Evolutionary conservation across 2,888 invertebrate genomes (phyloP), one percentile per base, ranked within the genome.

Genomic region (Erebia aethiops): DNA sequence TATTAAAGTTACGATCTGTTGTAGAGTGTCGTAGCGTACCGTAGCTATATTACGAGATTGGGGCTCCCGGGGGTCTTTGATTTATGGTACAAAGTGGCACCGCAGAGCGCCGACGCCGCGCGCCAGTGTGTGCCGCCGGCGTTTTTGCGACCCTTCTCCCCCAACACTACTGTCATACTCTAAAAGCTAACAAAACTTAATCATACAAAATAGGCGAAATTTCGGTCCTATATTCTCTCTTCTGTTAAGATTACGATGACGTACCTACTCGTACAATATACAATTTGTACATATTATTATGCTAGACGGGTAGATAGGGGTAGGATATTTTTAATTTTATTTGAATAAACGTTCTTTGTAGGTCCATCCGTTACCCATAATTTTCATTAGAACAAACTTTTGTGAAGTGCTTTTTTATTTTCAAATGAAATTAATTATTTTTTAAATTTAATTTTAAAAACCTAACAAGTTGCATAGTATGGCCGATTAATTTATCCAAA

Each of bases 51-150:
- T 83, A 82, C 84, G 83, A 81, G 82, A 85, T 80, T 78, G 77
- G 85, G 84, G 85, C 84, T 87, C 88, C 87, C 89, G 88, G 87
- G 89, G 87, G 84, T 84, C 86, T 89, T 89, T 92, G 91, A 92
- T 92, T 92, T 91, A 92, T 89, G 87, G 85, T 81, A 80, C 81
- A 84, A 87, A 90, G 89, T 88, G 84, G 82, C 84, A 82, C 84
- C 85, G 85, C 84, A 81, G 80, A 82, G 80, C 81, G 77, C 80
- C 81, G 81, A 76, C 79, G 79, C 75, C 76, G 77, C 75, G 77
- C 71, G 74, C 76, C 75, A 75, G 58, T 69, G 62, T 78, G 70
- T 72, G 78, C 89, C 85, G 84, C 83, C 80, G 82, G 85, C 84
- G 88, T 89, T 90, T 90, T 90, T 88, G 87, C 84, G 80, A 80